Conservation (phyloP, 2,113 vertebrate genomes). For the Carassius gibelio region DNA sequence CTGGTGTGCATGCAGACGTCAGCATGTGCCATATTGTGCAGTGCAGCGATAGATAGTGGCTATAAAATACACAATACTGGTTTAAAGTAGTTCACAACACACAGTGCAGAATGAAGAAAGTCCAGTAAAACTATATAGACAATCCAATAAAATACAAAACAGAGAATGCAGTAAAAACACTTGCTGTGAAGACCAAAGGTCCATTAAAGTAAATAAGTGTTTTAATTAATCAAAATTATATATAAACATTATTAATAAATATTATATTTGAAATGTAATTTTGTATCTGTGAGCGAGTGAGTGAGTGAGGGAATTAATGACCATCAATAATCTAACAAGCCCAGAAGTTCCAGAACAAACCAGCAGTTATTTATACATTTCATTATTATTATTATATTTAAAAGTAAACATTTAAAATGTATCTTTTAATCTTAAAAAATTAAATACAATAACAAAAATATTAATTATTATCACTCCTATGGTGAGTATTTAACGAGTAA, state of each 20-base stretch:
- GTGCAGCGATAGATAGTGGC: background rate
- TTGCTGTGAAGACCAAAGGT: background rate
- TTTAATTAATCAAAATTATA: background rate
- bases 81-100: background rate
- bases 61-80: background rate
- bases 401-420: background rate
- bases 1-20: constrained; percentile 8
- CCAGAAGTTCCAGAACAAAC: background rate
- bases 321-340: background rate
- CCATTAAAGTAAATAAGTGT: background rate
- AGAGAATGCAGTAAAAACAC: background rate
- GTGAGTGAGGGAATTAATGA: too few relatives aligned
- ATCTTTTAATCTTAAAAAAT: background rate
- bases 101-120: background rate
- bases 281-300: too few relatives aligned
- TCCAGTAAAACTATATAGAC: background rate
- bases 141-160: background rate
- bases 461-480: background rate
- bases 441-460: background rate
- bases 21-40: background rate
- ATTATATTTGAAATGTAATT: too few relatives aligned
- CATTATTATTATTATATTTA: background rate
- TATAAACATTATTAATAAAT: background rate
- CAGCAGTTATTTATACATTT: background rate
- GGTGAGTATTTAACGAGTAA: background rate